These are phyloP conservation scores for Danaus plexippus DNA, from an alignment of 1,140 invertebrate species.

Conservation along the genomic window DNA sequence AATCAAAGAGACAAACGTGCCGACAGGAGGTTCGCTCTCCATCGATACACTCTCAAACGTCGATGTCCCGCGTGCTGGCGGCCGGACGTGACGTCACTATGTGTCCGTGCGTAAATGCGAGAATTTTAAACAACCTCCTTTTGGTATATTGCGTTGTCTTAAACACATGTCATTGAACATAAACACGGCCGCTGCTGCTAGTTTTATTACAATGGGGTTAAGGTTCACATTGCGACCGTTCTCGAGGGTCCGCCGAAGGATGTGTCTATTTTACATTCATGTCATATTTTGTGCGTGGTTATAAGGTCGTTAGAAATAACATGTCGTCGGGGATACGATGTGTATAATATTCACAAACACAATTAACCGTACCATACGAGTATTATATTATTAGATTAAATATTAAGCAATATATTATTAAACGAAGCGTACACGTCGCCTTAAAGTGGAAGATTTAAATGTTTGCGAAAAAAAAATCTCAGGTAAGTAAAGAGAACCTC, in stretches of 20 bases:
- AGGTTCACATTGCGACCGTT: slow-evolving; percentile 25
- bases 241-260: slow-evolving; percentile 23
- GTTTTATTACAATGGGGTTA: slow-evolving; percentile 28
- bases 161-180: slow-evolving; percentile 55
- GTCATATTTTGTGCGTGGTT: slow-evolving; percentile 46
- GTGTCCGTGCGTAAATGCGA: slow-evolving; percentile 57
- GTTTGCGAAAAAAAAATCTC: slow-evolving; percentile 19
- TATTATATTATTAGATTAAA: slow-evolving; percentile 1
- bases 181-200: slow-evolving; percentile 37
- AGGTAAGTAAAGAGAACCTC: slow-evolving; percentile 17
- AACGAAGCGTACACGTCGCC: slow-evolving; percentile 11
- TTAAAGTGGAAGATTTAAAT: slow-evolving; percentile 16
- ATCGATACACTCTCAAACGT: slow-evolving; percentile 51
- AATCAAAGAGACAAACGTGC: slow-evolving; percentile 61
- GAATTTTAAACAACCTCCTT: slow-evolving; percentile 68
- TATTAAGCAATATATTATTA: slow-evolving; percentile 2
- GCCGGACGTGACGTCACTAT: slow-evolving; percentile 62
- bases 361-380: not conserved
- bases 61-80: slow-evolving; percentile 36
- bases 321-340: slow-evolving; percentile 12
- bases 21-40: slow-evolving; percentile 62
- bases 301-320: slow-evolving; percentile 37
- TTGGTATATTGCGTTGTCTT: slow-evolving; percentile 51
- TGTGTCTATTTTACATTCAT: slow-evolving; percentile 54
- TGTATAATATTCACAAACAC: slow-evolving; percentile 3